Evolutionary conservation across 2,888 invertebrate genomes (phyloP).

Genomic region (Tyria jacobaeae): DNA sequence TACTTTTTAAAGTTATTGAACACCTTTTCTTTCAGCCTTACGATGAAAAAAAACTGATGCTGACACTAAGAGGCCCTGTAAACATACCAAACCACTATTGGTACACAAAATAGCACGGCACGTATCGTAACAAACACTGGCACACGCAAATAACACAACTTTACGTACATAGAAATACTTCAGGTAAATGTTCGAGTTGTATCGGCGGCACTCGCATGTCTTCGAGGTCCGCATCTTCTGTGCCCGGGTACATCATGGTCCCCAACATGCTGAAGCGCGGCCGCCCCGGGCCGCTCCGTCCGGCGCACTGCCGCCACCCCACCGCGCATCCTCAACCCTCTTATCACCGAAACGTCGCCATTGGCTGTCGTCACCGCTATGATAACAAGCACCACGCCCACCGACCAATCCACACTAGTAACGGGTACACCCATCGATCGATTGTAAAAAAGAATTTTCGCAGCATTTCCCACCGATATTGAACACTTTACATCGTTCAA

Average conservation of each 20-base stretch:
- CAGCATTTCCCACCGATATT: slow-evolving; percentile 74
- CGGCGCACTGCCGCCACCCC: slow-evolving; percentile 79
- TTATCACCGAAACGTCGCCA: slow-evolving; percentile 70
- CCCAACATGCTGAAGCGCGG: slow-evolving; percentile 76
- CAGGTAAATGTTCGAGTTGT: slow-evolving; percentile 90
- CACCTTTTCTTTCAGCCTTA: neutral
- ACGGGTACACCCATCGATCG: slow-evolving; percentile 80
- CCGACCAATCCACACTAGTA: slow-evolving; percentile 71
- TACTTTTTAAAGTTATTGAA: too few relatives aligned
- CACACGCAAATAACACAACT: slow-evolving; percentile 53
- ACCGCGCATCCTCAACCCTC: slow-evolving; percentile 80
- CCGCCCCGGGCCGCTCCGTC: slow-evolving; percentile 72
- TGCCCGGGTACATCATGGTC: slow-evolving; percentile 83
- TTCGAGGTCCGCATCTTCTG: slow-evolving; percentile 75
- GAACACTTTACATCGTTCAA: slow-evolving; percentile 73
- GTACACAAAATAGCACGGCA: slow-evolving; percentile 43
- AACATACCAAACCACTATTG: slow-evolving; percentile 18
- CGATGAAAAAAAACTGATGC: neutral
- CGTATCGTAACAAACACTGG: slow-evolving; percentile 35
- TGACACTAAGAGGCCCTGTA: slow-evolving; percentile 3
- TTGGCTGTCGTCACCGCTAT: slow-evolving; percentile 70
- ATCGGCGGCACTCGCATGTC: slow-evolving; percentile 91
- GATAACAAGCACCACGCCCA: slow-evolving; percentile 83
- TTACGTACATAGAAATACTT: slow-evolving; percentile 91
- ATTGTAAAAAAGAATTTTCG: slow-evolving; percentile 75